A percentile compares a stretch with the other conserved stretches of the same genome.
phyloP scores from a whole-genome alignment of 2,888 invertebrate species.

The Calliphora vomitoria region DNA sequence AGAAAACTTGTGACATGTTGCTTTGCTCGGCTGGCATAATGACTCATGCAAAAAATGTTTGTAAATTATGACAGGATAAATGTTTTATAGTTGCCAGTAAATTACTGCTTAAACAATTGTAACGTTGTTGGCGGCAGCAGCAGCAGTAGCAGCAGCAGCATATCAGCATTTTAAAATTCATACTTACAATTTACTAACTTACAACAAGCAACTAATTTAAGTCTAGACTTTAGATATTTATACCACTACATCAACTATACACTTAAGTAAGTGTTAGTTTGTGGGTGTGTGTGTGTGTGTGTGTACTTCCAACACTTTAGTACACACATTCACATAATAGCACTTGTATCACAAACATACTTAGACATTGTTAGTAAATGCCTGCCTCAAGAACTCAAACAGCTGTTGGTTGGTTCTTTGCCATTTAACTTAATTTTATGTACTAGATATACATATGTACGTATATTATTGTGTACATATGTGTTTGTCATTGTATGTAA shows the following conservation, averaged over 20 bases:
- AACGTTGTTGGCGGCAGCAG: not conserved
- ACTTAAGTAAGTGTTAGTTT: not conserved
- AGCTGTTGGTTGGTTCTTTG: not conserved
- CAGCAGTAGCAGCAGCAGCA: not conserved
- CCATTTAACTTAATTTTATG: not conserved
- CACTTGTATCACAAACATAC: not conserved
- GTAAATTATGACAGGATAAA: slow-evolving; percentile 48
- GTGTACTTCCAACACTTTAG: not conserved
- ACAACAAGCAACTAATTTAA: slow-evolving; percentile 10
- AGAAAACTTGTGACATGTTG: not conserved
- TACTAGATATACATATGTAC: not conserved
- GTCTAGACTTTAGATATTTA: slow-evolving; percentile 40
- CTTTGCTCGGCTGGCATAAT: not conserved
- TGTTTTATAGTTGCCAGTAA: not conserved
- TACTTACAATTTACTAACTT: not conserved
- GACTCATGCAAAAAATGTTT: slow-evolving; percentile 33
- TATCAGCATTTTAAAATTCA: slow-evolving; percentile 11
- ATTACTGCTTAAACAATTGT: not conserved
- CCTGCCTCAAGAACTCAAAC: slow-evolving; percentile 3
- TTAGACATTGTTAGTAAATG: not conserved
- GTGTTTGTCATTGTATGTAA: not conserved
- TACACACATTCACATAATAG: not conserved
- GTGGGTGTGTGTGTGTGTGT: not conserved
- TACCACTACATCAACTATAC: not conserved
- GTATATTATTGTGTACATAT: not conserved